Evolutionary conservation across 92 coral and sea anemone species (phyloP).

Genomic region (Parazoanthus atlanticus): DNA sequence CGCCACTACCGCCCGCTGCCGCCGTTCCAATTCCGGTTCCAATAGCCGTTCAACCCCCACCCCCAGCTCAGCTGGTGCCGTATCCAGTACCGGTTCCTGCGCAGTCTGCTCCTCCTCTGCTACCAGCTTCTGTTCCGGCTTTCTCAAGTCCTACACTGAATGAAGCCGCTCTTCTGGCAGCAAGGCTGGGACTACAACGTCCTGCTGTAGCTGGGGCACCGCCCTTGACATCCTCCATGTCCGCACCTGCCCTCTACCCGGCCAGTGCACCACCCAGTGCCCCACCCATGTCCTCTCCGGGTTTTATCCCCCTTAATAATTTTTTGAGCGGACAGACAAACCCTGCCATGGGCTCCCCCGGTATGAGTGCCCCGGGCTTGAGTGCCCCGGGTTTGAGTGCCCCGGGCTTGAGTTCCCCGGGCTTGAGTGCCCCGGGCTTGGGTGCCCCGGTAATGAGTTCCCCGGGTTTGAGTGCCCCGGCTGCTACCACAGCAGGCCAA

Average conservation of each 20-base stretch:
- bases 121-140: conserved; percentile 3
- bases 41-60: background rate
- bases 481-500: background rate
- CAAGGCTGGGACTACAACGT: conserved; percentile 17
- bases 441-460: conserved; percentile 1
- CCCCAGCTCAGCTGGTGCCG: conserved; percentile 17
- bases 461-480: background rate
- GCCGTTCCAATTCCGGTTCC: conserved; percentile 21
- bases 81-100: conserved; percentile 24
- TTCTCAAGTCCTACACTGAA: conserved; percentile 22
- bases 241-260: conserved; percentile 2
- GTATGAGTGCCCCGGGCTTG: conserved; percentile 18
- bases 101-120: background rate
- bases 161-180: conserved; percentile 28
- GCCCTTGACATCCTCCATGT: conserved; percentile 4
- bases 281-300: conserved; percentile 19
- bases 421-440: conserved; percentile 16
- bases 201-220: conserved; percentile 15
- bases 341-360: background rate
- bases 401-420: background rate
- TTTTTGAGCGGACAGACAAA: conserved; percentile 8
- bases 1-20: background rate
- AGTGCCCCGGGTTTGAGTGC: background rate
- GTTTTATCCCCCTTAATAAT: conserved; percentile 3
- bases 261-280: background rate